phyloP scores from a whole-genome alignment of 2,888 invertebrate species.

The Cactoblastis cactorum region DNA sequence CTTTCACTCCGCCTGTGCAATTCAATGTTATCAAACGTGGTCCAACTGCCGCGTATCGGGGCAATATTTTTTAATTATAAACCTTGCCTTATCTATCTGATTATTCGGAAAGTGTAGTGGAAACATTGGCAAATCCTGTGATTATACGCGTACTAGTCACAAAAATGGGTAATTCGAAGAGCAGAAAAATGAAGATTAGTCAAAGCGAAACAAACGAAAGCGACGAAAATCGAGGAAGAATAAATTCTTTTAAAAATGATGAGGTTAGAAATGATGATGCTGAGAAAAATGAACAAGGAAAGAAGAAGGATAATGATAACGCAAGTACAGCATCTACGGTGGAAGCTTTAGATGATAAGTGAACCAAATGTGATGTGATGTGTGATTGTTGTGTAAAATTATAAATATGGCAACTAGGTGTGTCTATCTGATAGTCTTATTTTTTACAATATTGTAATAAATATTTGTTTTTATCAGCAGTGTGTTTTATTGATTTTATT shows the following conservation, averaged over 20 bases:
- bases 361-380: conserved; percentile 24
- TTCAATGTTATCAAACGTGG: conserved; percentile 44
- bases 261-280: conserved; percentile 33
- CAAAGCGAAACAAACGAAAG: conserved; percentile 42
- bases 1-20: conserved; percentile 48
- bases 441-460: conserved; percentile 15
- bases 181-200: conserved; percentile 65
- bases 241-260: conserved; percentile 52
- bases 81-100: conserved; percentile 40
- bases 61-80: conserved; percentile 39
- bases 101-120: conserved; percentile 32
- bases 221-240: conserved; percentile 46
- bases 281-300: conserved; percentile 37
- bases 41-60: conserved; percentile 26
- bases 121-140: conserved; percentile 27
- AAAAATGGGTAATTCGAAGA: conserved; percentile 68
- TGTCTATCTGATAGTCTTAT: neutral
- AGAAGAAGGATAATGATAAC: conserved; percentile 55
- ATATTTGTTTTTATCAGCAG: conserved; percentile 12
- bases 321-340: conserved; percentile 72
- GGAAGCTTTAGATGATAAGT: conserved; percentile 70
- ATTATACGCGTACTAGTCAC: conserved; percentile 27
- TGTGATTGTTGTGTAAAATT: neutral
- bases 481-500: neutral
- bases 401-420: neutral